Percentiles rank a stretch among this genome's conserved stretches.
Conservation (phyloP, 2,888 invertebrate species). For the Parnassius apollo region DNA sequence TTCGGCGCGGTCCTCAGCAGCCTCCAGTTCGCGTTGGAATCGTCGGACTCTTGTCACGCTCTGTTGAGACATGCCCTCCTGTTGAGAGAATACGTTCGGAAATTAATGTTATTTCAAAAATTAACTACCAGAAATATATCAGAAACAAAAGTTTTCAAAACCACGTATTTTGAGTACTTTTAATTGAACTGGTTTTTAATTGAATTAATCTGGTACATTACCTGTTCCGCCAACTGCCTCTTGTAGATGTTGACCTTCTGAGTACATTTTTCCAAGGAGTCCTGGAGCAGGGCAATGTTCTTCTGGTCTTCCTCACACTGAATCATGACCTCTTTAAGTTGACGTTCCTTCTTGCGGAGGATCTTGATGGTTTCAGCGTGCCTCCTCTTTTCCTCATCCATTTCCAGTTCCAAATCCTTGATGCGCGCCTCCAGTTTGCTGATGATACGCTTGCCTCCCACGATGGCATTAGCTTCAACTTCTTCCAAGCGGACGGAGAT, state of each 20-base stretch:
- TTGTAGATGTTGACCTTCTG: constrained; percentile 96
- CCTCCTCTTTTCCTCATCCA: constrained; percentile 98
- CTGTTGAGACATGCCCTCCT: constrained; percentile 96
- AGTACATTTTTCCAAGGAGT: constrained; percentile 91
- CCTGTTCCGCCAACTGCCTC: constrained; percentile 96
- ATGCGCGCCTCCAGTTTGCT: constrained; percentile 98
- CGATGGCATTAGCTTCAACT: constrained; percentile 97
- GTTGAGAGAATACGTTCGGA: constrained; percentile 36
- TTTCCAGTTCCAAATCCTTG: constrained; percentile 95
- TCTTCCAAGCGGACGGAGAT: constrained; percentile 95
- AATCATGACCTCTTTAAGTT: constrained; percentile 96
- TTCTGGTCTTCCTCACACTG: constrained; percentile 98
- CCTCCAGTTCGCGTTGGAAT: constrained; percentile 98
- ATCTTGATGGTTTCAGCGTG: constrained; percentile 99
- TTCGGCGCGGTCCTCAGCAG: constrained; percentile 98
- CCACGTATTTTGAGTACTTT: background rate
- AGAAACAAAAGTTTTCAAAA: background rate
- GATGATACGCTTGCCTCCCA: constrained; percentile 98
- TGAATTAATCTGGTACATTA: constrained; percentile 47
- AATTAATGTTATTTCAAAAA: background rate
- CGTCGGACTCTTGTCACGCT: constrained; percentile 97
- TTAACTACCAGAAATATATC: background rate
- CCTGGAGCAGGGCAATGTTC: constrained; percentile 95
- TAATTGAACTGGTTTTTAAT: background rate
- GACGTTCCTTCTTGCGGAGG: constrained; percentile 98